A percentile compares a stretch with the other conserved stretches of the same genome.
These are phyloP conservation scores for Sipha flava DNA, from an alignment of 1,140 invertebrate genomes.

Conservation along the genomic window DNA sequence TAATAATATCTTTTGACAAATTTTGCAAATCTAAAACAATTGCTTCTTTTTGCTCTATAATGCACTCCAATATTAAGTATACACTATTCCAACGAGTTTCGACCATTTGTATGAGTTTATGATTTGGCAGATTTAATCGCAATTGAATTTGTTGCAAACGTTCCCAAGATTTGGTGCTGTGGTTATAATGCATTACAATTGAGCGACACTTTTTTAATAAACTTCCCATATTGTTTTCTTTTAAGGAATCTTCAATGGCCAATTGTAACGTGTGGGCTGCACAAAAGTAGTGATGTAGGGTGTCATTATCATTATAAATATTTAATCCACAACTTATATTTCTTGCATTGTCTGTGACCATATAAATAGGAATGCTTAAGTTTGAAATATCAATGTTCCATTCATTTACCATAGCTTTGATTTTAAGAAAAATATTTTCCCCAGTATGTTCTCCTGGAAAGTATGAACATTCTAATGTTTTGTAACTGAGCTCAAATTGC, in stretches of 20 bases:
- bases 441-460: not conserved
- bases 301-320: not conserved
- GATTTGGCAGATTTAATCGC: too few relatives aligned
- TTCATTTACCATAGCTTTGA: not conserved
- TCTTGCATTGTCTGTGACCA: not conserved
- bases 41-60: not conserved
- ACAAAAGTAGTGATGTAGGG: not conserved
- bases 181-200: not conserved
- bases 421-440: not conserved
- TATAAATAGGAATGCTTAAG: not conserved
- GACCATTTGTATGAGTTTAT: not conserved
- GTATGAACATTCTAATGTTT: not conserved
- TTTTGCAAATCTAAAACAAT: not conserved
- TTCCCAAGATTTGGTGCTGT: too few relatives aligned
- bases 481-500: not conserved
- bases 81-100: not conserved
- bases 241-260: not conserved
- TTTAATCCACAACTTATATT: not conserved
- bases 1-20: not conserved
- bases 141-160: too few relatives aligned
- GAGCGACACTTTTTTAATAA: not conserved
- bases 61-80: not conserved
- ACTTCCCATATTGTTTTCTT: not conserved
- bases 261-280: too few relatives aligned
- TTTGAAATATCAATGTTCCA: not conserved